Conservation (phyloP, 1,140 invertebrate genomes). For the Hesperophylax magnus region DNA sequence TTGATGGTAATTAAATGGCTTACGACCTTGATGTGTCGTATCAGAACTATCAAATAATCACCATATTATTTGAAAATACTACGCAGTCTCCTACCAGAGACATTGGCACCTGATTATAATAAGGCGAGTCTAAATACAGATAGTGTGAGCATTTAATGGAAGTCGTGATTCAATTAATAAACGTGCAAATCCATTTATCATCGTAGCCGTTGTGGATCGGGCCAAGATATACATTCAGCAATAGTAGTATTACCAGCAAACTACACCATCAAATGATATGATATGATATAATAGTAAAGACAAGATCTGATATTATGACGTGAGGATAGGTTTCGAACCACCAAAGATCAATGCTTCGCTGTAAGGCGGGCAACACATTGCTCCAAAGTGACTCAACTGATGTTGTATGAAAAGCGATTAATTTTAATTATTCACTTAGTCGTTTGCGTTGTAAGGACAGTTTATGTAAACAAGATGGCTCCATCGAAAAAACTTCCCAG, state of each 20-base stretch:
- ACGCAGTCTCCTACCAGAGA: background rate
- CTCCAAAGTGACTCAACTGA: background rate
- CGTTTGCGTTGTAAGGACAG: background rate
- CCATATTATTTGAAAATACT: background rate
- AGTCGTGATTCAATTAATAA: slow-evolving; percentile 14
- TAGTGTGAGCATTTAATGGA: background rate
- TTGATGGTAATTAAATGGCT: slow-evolving; percentile 27
- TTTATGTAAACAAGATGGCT: slow-evolving; percentile 1
- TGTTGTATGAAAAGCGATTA: background rate
- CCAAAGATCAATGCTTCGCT: no score
- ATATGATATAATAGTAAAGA: no score
- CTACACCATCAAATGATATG: no score
- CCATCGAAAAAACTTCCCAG: background rate
- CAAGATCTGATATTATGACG: no score
- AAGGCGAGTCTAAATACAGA: background rate
- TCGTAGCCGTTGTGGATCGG: background rate
- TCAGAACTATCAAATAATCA: background rate
- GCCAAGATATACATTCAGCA: no score
- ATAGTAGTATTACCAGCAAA: no score
- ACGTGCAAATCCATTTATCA: background rate
- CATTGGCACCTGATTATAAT: slow-evolving; percentile 2
- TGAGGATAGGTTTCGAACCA: no score
- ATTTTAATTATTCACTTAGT: background rate
- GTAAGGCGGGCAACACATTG: background rate
- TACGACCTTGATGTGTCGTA: slow-evolving; percentile 6